Percentiles rank a stretch among this genome's conserved stretches.
Conservation (phyloP, 1,140 invertebrate genomes). For the Argopecten irradians region DNA sequence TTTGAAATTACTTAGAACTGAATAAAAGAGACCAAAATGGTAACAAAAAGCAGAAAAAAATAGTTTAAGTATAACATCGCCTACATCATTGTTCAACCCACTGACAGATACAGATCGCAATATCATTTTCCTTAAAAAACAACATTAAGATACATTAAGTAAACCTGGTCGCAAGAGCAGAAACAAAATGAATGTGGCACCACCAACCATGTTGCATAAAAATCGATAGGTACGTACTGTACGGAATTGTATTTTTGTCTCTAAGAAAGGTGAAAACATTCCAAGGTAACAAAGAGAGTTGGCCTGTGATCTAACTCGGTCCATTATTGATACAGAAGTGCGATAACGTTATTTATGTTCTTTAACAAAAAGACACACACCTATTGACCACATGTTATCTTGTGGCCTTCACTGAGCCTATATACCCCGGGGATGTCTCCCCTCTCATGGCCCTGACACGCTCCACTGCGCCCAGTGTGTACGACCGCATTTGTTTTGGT, state of each 20-base stretch:
- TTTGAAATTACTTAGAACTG: too few relatives aligned
- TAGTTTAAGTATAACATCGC: too few relatives aligned
- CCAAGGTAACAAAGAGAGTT: background rate
- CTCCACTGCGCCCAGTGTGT: background rate
- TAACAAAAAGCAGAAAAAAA: too few relatives aligned
- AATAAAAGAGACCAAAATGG: too few relatives aligned
- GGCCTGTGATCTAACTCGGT: background rate
- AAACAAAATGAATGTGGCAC: too few relatives aligned
- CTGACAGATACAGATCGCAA: too few relatives aligned
- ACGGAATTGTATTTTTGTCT: too few relatives aligned
- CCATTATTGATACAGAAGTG: background rate
- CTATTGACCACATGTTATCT: background rate
- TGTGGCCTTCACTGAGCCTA: background rate
- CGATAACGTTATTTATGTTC: background rate
- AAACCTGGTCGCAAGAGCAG: too few relatives aligned
- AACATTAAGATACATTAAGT: too few relatives aligned
- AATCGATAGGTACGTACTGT: background rate
- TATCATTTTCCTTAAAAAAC: too few relatives aligned
- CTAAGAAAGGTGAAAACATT: too few relatives aligned
- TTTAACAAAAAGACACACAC: background rate
- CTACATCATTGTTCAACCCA: too few relatives aligned
- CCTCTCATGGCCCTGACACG: background rate
- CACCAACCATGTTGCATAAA: background rate
- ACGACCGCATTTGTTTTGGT: background rate
- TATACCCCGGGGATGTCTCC: background rate